Base-by-base conservation (phyloP, 1,140 invertebrate genomes). In the Plectrocnemia conspersa region DNA sequence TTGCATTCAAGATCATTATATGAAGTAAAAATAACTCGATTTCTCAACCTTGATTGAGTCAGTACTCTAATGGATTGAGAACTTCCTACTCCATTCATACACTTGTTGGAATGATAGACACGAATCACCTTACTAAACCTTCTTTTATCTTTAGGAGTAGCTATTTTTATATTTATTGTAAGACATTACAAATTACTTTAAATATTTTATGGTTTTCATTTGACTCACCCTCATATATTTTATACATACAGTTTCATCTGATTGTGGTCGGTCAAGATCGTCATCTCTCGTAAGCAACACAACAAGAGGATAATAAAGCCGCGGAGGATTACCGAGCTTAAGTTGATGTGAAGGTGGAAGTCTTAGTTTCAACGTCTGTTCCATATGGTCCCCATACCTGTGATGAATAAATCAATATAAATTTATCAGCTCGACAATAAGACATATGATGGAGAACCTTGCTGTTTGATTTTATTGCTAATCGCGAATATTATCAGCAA, bases 241-340 rank as follows among this genome's bases (percentile, higher is more conserved):
- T 36, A 54, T 53, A 66, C 75, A 78, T 63, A 86, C 85, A 35
- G 85, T 86, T 66, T 88, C 85, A 62, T 86, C 84, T 11, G 85
- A 84, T 73, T 85, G 80, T n/a, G 81, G 67, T 22, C 68, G 68
- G 9, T 73, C 71, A 2, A 74, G 77, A 62, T 82, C 79, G 23
- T 76, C 73, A 63, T 87, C 83, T 16, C 84, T 69, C 10, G 84
- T 81, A 13, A 87, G 72, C 53, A 87, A 81, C 58, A 87, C 84
- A 13, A 88, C 85, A 13, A 88, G 71, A 2, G 85, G 85, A 68
- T 88, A 88, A 64, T 81, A 84, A 40, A 82, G 76, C 49, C 85
- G 70, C 0, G 85, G 85, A 27, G 85, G 85, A 6, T 82, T 80
- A 1, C 85, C 85, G 13, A 61, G 52, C 38, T 55, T 41, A 16